These are phyloP conservation scores for Philereme vetulata DNA, from an alignment of 2,888 invertebrate genomes.

Conservation along the genomic window DNA sequence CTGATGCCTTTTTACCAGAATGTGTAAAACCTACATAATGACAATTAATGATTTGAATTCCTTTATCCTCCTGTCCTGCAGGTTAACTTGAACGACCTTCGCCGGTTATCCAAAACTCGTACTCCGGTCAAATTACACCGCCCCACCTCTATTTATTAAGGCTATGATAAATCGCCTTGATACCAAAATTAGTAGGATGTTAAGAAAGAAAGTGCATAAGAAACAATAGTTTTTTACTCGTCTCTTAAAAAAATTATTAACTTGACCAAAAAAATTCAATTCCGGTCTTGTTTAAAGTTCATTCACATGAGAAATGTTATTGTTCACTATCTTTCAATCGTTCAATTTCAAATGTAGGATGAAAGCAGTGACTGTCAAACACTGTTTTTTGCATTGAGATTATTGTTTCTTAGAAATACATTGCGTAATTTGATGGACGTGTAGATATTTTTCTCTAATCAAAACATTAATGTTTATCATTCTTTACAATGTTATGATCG, in stretches of 20 bases:
- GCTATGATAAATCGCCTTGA: slow-evolving; percentile 3
- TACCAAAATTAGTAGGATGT: slow-evolving; percentile 7
- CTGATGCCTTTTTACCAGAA: too few relatives aligned
- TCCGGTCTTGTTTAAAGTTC: slow-evolving; percentile 10
- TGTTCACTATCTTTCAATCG: slow-evolving; percentile 49
- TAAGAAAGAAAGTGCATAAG: not conserved
- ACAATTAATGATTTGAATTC: too few relatives aligned
- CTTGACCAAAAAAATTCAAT: slow-evolving; percentile 1
- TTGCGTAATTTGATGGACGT: slow-evolving; percentile 18
- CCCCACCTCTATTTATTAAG: too few relatives aligned
- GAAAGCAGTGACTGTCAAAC: slow-evolving; percentile 51
- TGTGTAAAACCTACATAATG: too few relatives aligned
- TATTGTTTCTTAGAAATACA: slow-evolving; percentile 6
- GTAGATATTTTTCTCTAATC: slow-evolving; percentile 1
- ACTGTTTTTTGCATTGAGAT: slow-evolving; percentile 46
- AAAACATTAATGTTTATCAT: slow-evolving; percentile 4
- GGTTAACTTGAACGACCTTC: too few relatives aligned
- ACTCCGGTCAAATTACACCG: too few relatives aligned
- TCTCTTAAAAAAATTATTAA: slow-evolving; percentile 11
- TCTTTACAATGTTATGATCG: slow-evolving; percentile 4
- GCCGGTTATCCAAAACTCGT: too few relatives aligned
- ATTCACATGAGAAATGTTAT: slow-evolving; percentile 50
- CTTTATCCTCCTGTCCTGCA: too few relatives aligned
- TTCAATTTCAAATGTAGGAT: slow-evolving; percentile 59
- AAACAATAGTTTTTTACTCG: not conserved